Evolutionary conservation across 2,113 vertebrate species (phyloP).

Genomic region (Orcinus orca): DNA sequence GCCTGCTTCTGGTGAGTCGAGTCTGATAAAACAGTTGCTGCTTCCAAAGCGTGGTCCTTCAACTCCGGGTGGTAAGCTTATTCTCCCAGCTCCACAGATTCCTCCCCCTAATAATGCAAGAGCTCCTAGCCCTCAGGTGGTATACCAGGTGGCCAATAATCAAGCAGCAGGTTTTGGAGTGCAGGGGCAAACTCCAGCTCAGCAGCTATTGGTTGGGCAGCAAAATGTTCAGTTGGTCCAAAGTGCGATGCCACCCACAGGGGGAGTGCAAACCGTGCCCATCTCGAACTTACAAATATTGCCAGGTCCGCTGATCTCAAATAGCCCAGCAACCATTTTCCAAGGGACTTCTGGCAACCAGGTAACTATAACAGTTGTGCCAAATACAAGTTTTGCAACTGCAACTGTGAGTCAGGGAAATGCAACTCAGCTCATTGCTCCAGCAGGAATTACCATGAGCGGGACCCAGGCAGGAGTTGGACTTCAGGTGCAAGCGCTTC

Average conservation of each 20-base stretch:
- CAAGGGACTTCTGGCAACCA: slow-evolving; percentile 95
- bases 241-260: slow-evolving; percentile 88
- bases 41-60: slow-evolving; percentile 98
- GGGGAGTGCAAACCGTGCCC: slow-evolving; percentile 93
- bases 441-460: slow-evolving; percentile 86
- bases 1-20: slow-evolving; percentile 95
- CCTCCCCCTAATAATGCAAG: slow-evolving; percentile 93
- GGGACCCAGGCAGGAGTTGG: slow-evolving; percentile 88
- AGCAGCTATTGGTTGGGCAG: slow-evolving; percentile 91
- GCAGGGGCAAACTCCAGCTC: slow-evolving; percentile 88
- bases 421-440: slow-evolving; percentile 87
- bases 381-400: slow-evolving; percentile 96
- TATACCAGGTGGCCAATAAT: slow-evolving; percentile 95
- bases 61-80: slow-evolving; percentile 97
- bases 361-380: slow-evolving; percentile 99
- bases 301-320: slow-evolving; percentile 95
- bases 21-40: slow-evolving; percentile 98
- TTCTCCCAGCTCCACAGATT: slow-evolving; percentile 97
- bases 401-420: slow-evolving; percentile 93
- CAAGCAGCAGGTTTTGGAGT: slow-evolving; percentile 88
- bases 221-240: slow-evolving; percentile 96
- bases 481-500: slow-evolving; percentile 88
- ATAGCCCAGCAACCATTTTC: slow-evolving; percentile 93
- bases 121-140: slow-evolving; percentile 93
- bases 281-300: slow-evolving; percentile 93